Evolutionary conservation across 2,888 invertebrate species (phyloP).

Genomic region (Cloeon dipterum): DNA sequence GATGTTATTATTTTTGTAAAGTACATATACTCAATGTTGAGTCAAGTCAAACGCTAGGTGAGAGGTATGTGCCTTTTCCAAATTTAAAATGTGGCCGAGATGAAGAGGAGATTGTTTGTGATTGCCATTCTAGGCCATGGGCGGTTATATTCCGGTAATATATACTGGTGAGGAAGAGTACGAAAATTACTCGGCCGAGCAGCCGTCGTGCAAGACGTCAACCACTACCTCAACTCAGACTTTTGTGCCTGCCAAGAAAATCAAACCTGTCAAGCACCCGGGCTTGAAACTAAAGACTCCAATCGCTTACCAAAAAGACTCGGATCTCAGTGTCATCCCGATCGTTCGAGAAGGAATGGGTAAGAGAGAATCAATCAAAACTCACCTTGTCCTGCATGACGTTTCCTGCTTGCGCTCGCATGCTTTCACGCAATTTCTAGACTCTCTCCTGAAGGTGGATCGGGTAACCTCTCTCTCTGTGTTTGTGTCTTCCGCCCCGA

Average conservation of each 20-base stretch:
- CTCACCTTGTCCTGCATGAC: background rate
- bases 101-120: background rate
- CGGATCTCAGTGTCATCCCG: slow-evolving; percentile 66
- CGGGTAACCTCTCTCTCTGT: too few relatives aligned
- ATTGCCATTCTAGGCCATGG: too few relatives aligned
- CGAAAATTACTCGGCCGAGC: slow-evolving; percentile 7
- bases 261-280: slow-evolving; percentile 49
- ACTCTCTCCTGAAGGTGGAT: too few relatives aligned
- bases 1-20: too few relatives aligned
- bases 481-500: too few relatives aligned
- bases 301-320: slow-evolving; percentile 53
- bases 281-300: slow-evolving; percentile 51
- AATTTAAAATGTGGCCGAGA: too few relatives aligned
- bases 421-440: background rate
- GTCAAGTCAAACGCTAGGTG: too few relatives aligned
- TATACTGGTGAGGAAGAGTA: slow-evolving; percentile 7
- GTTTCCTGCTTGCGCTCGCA: background rate
- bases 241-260: slow-evolving; percentile 20
- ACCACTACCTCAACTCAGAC: slow-evolving; percentile 31
- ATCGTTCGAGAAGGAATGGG: slow-evolving; percentile 77
- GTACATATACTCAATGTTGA: too few relatives aligned
- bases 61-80: too few relatives aligned
- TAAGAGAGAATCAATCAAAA: slow-evolving; percentile 21
- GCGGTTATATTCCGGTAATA: too few relatives aligned
- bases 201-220: slow-evolving; percentile 19